A percentile compares a stretch with the other conserved stretches of the same genome.
phyloP scores from a whole-genome alignment of 1,140 invertebrate genomes.

The Pristionchus pacificus region DNA sequence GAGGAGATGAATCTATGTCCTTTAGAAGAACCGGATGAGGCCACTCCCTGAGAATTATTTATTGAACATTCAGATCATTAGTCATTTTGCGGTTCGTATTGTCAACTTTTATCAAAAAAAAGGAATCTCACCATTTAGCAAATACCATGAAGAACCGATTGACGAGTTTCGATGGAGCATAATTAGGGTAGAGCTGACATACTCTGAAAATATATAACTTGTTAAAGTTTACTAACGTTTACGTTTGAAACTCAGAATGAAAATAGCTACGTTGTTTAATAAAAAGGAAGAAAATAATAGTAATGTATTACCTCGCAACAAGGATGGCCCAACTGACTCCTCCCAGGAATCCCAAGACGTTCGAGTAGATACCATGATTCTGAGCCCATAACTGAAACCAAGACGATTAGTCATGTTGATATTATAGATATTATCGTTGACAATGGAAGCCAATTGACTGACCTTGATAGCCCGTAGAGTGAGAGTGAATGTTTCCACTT shows the following conservation, averaged over 20 bases:
- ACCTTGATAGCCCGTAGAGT: conserved; percentile 90
- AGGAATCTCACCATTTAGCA: conserved; percentile 71
- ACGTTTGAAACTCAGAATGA: too few species aligned
- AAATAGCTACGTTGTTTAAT: too few species aligned
- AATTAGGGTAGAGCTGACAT: conserved; percentile 97
- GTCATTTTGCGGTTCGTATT: too few species aligned
- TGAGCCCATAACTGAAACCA: conserved; percentile 27
- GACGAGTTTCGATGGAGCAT: conserved; percentile 83
- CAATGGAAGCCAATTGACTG: conserved; percentile 38
- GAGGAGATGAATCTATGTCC: conserved; percentile 70
- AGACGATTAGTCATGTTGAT: conserved; percentile 13
- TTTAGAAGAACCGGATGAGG: conserved; percentile 92
- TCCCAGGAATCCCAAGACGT: conserved; percentile 88
- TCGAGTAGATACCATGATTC: conserved; percentile 89
- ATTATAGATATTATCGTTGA: conserved; percentile 7
- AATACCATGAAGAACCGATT: conserved; percentile 98
- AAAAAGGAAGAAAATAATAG: too few species aligned
- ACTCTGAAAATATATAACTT: conserved; percentile 66
- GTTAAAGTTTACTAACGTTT: too few species aligned
- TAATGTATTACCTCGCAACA: conserved; percentile 76
- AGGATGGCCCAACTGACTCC: conserved; percentile 99
- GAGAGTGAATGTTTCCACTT: conserved; percentile 86
- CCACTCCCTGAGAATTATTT: conserved; percentile 71
- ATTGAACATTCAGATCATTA: conserved; percentile 12
- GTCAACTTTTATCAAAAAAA: background rate